A percentile compares a stretch with the other conserved stretches of the same genome.
Conservation (phyloP, 2,113 vertebrate genomes). For the Scolopax mira region DNA sequence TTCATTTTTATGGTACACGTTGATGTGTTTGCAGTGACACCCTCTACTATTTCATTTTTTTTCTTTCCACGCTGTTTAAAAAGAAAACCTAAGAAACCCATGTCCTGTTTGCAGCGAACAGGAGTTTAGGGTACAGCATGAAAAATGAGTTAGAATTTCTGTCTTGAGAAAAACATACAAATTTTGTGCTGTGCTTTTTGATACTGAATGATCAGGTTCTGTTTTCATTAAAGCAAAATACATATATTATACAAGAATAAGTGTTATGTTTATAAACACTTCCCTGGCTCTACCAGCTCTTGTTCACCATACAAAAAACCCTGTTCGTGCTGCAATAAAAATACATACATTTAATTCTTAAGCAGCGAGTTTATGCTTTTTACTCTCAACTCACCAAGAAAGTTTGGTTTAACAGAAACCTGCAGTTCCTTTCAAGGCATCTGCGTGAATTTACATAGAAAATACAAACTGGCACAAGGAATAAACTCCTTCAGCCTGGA, state of each 20-base stretch:
- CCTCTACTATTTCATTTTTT: slow-evolving; percentile 2
- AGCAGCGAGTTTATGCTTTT: background rate
- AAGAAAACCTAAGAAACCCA: slow-evolving; percentile 20
- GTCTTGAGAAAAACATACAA: background rate
- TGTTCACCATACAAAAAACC: background rate
- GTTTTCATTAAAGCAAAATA: slow-evolving; percentile 41
- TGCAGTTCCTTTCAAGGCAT: slow-evolving; percentile 45
- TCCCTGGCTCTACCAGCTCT: background rate
- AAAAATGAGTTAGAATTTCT: slow-evolving; percentile 40
- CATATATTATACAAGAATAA: background rate
- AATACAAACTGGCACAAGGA: slow-evolving; percentile 16
- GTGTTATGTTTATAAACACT: slow-evolving; percentile 28
- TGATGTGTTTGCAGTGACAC: slow-evolving; percentile 56
- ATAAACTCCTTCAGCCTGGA: slow-evolving; percentile 3
- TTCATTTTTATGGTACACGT: slow-evolving; percentile 38
- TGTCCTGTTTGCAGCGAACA: slow-evolving; percentile 24
- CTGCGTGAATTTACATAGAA: slow-evolving; percentile 42
- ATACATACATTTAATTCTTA: slow-evolving; percentile 8
- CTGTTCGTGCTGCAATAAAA: slow-evolving; percentile 30
- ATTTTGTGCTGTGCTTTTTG: slow-evolving; percentile 36
- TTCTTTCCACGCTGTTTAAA: background rate
- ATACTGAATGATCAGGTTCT: slow-evolving; percentile 1
- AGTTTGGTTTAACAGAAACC: slow-evolving; percentile 46
- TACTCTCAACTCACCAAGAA: slow-evolving; percentile 3
- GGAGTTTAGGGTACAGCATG: background rate